Evolutionary conservation across 2,113 vertebrate species (phyloP).

Genomic region (Oncorhynchus masou): DNA sequence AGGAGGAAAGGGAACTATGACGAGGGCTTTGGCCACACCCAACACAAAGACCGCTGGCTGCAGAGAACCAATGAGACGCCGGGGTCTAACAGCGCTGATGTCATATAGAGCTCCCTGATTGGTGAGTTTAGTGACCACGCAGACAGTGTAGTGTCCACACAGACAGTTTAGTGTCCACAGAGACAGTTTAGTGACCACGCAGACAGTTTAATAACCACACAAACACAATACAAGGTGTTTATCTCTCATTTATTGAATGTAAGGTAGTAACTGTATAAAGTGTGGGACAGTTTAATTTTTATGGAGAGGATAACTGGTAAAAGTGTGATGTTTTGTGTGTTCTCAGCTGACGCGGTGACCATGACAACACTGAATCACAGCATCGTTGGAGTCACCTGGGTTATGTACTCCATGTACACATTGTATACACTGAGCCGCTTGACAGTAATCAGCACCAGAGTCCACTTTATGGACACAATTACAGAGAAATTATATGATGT

Average conservation of each 20-base stretch:
- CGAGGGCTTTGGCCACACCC: conserved; percentile 72
- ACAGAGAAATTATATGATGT: no score
- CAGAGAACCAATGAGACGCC: conserved; percentile 18
- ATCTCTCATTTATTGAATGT: neutral
- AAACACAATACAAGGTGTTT: neutral
- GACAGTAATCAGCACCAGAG: no score
- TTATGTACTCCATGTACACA: no score
- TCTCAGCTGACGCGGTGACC: conserved; percentile 28
- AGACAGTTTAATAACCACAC: no score
- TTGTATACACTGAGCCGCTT: no score
- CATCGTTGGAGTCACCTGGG: neutral
- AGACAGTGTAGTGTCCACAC: no score
- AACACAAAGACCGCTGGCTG: conserved; percentile 72
- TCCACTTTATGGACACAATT: no score
- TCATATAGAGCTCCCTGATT: conserved; percentile 21
- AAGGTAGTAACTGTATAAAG: neutral
- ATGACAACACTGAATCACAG: conserved; percentile 17
- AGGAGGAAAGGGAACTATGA: conserved; percentile 74
- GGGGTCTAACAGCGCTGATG: conserved; percentile 37
- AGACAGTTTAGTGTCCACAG: no score
- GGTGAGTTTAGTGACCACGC: neutral
- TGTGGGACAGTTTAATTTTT: neutral
- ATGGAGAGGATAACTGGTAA: neutral
- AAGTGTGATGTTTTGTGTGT: conserved; percentile 13
- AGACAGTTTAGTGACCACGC: no score